Evolutionary conservation across 2,113 vertebrate genomes (phyloP), one percentile per base, ranked within the genome.

Genomic region (Paracanthobrama guichenoti): DNA sequence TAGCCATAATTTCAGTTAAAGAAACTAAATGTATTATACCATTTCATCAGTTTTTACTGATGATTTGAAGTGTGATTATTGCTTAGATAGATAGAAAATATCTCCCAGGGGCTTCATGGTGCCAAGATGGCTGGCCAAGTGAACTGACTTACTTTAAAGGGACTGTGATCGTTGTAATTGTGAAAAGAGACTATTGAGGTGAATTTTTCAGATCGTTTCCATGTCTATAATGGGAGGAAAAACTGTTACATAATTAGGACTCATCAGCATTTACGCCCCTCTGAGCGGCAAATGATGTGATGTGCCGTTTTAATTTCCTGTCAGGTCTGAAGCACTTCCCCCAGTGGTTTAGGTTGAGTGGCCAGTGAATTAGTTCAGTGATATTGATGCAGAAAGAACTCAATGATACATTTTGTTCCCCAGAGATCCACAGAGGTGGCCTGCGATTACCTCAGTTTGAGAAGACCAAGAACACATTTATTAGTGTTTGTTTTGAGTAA

Each of bases 231-330:
- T 42, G 35, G 20, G 31, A 12, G 2, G 18, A 12, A 10, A 69
- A 69, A 22, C 66, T 2, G 20, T 71, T 71, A 24, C 69, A 73
- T 73, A 73, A 73, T 73, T 73, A 26, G 69, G 22, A 14, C n/a
- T 73, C 71, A 16, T 73, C 71, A 73, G 42, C 71, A 48, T 73
- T 26, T 48, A 26, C 22, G n/a, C 42, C 67, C 35, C 67, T 71
- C 67, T 71, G 67, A 71, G 67, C 22, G 35, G 67, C 35, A 69
- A 69, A 69, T 74, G 44, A 74, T 74, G 72, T 24, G 72, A 0
- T 74, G 72, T 74, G 20, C n/a, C 12, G n/a, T 7, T 18, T 74
- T 74, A 74, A 74, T 74, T 50, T 74, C 72, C 72, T 74, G 72
- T 74, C 44, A 28, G 13, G 44, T 50, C 72, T 74, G 14, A 50